Percentiles rank a stretch among this genome's conserved stretches.
These are phyloP conservation scores for Cebidichthys violaceus DNA, from an alignment of 2,113 vertebrate species.

Conservation along the genomic window DNA sequence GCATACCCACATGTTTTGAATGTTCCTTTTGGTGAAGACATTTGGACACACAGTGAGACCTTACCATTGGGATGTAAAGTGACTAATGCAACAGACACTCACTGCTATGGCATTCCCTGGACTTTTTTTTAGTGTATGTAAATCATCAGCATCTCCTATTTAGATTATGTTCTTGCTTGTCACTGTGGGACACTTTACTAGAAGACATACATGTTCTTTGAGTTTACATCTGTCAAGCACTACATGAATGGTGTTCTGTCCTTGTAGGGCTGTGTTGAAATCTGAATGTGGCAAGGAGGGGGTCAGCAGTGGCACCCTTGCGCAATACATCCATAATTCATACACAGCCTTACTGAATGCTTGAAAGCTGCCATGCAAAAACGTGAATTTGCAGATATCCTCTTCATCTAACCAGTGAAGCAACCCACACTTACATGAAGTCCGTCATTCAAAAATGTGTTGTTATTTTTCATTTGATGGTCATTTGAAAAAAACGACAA, in stretches of 20 bases:
- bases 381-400: constrained; percentile 10
- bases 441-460: neutral
- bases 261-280: constrained; percentile 16
- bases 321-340: constrained; percentile 37
- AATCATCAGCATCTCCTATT: neutral
- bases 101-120: neutral
- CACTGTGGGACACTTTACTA: neutral
- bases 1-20: constrained; percentile 17
- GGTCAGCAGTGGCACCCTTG: constrained; percentile 14
- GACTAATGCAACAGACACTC: constrained; percentile 16
- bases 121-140: neutral
- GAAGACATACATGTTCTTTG: constrained; percentile 1
- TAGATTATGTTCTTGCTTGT: neutral
- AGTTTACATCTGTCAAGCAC: constrained; percentile 14
- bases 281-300: neutral
- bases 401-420: neutral
- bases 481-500: neutral
- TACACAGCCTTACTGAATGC: neutral
- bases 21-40: constrained; percentile 11
- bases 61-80: constrained; percentile 24
- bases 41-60: neutral
- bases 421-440: neutral
- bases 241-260: neutral
- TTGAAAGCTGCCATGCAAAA: constrained; percentile 28
- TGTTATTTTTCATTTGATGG: neutral